phyloP scores from a whole-genome alignment of 2,113 vertebrate genomes.

The Campylomormyrus tamandua region DNA sequence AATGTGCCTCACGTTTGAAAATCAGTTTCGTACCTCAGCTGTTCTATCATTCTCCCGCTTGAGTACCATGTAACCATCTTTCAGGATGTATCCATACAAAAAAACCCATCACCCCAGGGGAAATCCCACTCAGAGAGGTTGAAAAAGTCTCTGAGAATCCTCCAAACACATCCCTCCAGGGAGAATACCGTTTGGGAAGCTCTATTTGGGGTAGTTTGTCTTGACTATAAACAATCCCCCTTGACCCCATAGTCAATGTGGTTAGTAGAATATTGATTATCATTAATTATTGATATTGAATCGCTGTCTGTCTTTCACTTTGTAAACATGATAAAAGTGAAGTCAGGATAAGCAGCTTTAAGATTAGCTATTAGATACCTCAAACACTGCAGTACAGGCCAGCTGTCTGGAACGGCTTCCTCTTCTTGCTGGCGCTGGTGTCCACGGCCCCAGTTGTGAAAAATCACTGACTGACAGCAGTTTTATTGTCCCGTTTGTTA shows the following conservation, averaged over 20 bases:
- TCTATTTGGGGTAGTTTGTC: background rate
- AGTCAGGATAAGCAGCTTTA: background rate
- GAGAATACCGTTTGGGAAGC: background rate
- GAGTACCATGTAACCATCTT: background rate
- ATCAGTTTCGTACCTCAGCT: background rate
- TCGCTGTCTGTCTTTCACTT: background rate
- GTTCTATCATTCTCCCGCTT: background rate
- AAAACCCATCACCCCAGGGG: background rate
- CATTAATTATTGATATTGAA: background rate
- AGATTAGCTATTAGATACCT: background rate
- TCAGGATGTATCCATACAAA: background rate
- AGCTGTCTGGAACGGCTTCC: background rate
- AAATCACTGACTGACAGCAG: background rate
- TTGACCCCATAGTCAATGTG: background rate
- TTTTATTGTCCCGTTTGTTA: constrained; percentile 8
- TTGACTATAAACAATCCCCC: background rate
- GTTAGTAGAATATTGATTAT: background rate
- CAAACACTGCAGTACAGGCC: background rate
- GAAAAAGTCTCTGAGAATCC: background rate
- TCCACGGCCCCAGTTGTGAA: background rate
- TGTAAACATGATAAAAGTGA: background rate
- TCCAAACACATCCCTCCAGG: background rate
- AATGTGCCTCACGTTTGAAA: background rate
- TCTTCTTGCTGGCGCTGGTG: background rate
- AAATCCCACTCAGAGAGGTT: background rate